Evolutionary conservation across 2,113 vertebrate species (phyloP).

Genomic region (Peromyscus leucopus): DNA sequence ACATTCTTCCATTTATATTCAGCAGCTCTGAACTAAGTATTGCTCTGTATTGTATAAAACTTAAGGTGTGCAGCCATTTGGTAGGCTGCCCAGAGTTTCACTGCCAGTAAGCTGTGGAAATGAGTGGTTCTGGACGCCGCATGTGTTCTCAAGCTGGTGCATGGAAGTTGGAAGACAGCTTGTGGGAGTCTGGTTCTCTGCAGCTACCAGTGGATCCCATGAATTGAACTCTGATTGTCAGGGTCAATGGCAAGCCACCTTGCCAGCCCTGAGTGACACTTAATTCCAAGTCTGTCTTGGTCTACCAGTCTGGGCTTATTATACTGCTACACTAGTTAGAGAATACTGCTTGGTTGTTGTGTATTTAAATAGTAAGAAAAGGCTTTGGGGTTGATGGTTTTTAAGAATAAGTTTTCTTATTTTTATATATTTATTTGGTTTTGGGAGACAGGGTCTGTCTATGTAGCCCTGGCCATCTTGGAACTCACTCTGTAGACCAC

Average conservation of each 20-base stretch:
- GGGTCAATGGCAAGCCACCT: background rate
- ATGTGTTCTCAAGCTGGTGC: background rate
- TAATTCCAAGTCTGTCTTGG: background rate
- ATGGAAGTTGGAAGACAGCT: background rate
- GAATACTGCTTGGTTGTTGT: background rate
- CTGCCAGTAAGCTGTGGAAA: background rate
- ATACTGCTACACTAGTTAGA: background rate
- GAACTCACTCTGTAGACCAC: background rate
- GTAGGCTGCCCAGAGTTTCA: background rate
- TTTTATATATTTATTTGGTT: background rate
- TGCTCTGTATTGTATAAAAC: background rate
- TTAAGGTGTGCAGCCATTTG: background rate
- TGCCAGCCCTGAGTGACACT: background rate
- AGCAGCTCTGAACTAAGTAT: background rate
- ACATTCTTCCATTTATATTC: background rate
- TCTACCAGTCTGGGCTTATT: background rate
- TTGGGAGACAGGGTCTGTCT: background rate
- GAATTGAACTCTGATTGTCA: background rate
- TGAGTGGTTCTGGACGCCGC: background rate
- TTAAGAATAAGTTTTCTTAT: slow-evolving; percentile 13
- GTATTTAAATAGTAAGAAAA: background rate
- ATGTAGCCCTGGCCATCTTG: background rate
- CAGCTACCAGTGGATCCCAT: background rate
- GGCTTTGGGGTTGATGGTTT: background rate
- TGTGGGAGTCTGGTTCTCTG: background rate